Percentiles rank a stretch among this genome's conserved stretches.
These are phyloP conservation scores for Clangula hyemalis DNA, from an alignment of 2,797 vertebrate species.

Conservation along the genomic window DNA sequence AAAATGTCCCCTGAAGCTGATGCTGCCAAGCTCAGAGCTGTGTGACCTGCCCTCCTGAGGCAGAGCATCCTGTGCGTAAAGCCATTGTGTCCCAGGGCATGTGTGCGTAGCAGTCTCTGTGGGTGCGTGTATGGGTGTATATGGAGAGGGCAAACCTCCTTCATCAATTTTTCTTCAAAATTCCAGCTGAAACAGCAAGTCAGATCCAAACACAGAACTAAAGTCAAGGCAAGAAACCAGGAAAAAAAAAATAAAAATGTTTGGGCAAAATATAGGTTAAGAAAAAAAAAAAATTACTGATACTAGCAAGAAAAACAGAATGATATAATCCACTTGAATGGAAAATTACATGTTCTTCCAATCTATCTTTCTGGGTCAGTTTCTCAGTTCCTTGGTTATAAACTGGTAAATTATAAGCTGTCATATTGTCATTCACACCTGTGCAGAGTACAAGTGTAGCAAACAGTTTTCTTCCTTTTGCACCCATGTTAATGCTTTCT, in stretches of 20 bases:
- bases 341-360: not conserved
- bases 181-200: slow-evolving; percentile 53
- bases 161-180: slow-evolving; percentile 25
- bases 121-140: not conserved
- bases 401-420: not conserved
- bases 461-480: not conserved
- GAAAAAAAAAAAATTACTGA: not conserved
- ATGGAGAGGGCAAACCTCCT: slow-evolving; percentile 17
- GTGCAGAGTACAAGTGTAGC: not conserved
- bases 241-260: not conserved
- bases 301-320: slow-evolving; percentile 25
- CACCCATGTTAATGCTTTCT: fast-evolving
- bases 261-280: not conserved
- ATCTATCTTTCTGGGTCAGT: not conserved
- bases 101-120: not conserved
- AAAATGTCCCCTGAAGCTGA: slow-evolving; percentile 36
- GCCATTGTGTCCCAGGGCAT: slow-evolving; percentile 75
- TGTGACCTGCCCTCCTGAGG: slow-evolving; percentile 59
- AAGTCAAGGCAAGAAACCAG: slow-evolving; percentile 19
- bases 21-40: slow-evolving; percentile 30
- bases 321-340: not conserved
- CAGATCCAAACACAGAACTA: slow-evolving; percentile 42
- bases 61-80: slow-evolving; percentile 81
- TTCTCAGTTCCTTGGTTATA: not conserved
- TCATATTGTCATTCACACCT: not conserved